Conservation (phyloP, 2,113 vertebrate species). For the Leiothrix lutea region DNA sequence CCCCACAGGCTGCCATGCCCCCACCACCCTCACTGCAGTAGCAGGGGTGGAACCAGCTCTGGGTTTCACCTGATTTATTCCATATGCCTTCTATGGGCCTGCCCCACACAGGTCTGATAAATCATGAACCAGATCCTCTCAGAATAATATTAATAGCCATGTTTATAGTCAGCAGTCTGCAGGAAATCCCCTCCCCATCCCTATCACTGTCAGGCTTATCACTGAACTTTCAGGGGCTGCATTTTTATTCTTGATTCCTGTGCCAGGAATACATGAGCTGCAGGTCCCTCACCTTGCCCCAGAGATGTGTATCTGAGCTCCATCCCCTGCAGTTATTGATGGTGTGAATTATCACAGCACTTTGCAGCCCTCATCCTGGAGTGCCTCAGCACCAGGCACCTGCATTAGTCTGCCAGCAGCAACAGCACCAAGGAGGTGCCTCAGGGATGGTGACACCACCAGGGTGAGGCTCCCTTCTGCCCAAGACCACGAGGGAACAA, state of each 20-base stretch:
- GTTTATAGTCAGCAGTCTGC: neutral
- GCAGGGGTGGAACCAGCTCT: neutral
- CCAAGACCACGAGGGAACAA: neutral
- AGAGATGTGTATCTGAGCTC: neutral
- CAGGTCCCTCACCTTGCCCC: neutral
- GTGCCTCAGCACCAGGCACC: neutral
- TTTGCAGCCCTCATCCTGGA: accelerated
- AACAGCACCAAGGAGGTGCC: neutral
- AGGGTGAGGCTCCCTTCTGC: neutral
- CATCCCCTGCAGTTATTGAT: neutral
- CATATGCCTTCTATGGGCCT: neutral
- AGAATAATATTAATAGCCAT: neutral
- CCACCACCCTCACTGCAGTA: accelerated
- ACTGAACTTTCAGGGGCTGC: neutral
- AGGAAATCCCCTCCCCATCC: slow-evolving; percentile 5
- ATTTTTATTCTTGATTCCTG: neutral
- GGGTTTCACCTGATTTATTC: neutral
- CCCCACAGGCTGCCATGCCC: accelerated
- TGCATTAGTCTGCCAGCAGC: accelerated
- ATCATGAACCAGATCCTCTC: neutral
- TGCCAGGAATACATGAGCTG: neutral
- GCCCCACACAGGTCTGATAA: neutral
- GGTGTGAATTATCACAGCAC: neutral
- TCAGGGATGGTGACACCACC: neutral
- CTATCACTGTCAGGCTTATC: neutral